Conservation (phyloP, 37 sponge, comb jelly and placozoan genomes). For the Lycopodina hypogea region DNA sequence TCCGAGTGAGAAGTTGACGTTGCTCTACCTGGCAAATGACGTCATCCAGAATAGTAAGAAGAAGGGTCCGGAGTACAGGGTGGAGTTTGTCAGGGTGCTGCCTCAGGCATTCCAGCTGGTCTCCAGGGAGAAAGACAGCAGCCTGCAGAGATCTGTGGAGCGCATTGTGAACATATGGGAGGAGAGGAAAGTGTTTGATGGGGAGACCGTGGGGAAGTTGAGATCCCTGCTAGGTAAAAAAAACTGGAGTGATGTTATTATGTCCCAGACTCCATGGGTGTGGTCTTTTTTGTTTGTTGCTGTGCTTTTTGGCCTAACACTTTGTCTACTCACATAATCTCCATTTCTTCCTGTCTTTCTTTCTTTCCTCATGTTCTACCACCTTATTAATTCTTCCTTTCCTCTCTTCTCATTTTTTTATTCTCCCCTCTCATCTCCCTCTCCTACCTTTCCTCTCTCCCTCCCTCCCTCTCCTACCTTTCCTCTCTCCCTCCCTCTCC, state of each 20-base stretch:
- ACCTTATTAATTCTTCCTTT: no score
- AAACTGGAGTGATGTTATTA: background rate
- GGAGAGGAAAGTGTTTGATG: slow-evolving; percentile 77
- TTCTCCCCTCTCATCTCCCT: no score
- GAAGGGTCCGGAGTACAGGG: slow-evolving; percentile 82
- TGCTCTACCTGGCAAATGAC: slow-evolving; percentile 95
- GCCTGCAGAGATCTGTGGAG: slow-evolving; percentile 56
- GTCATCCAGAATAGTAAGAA: slow-evolving; percentile 93
- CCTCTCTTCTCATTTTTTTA: no score
- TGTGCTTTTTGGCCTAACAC: no score
- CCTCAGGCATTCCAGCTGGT: slow-evolving; percentile 69
- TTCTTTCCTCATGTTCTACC: no score
- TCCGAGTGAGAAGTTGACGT: slow-evolving; percentile 67
- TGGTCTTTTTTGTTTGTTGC: background rate
- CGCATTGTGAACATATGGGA: slow-evolving; percentile 84
- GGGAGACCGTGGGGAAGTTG: slow-evolving; percentile 29
- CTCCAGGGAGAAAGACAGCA: slow-evolving; percentile 24
- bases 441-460: no score
- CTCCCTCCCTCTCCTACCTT: background rate
- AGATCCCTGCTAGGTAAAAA: slow-evolving; percentile 51
- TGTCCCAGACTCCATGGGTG: background rate
- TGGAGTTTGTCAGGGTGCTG: slow-evolving; percentile 77
- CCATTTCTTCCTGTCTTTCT: no score
- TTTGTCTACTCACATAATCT: no score
- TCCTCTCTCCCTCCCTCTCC: background rate